Evolutionary conservation across 1,140 invertebrate genomes (phyloP).

Genomic region (Drosophila repleta): DNA sequence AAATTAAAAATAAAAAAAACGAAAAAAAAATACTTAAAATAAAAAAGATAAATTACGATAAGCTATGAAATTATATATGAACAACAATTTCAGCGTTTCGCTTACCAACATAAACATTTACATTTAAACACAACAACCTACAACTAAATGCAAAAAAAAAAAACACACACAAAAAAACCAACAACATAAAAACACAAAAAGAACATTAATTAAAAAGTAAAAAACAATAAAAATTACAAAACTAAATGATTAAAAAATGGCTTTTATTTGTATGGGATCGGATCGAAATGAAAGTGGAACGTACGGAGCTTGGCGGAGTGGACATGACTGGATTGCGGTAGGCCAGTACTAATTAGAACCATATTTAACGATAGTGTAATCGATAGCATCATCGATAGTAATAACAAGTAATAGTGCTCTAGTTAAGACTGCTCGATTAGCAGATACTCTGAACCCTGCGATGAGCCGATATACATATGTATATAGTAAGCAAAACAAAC

Average conservation of each 20-base stretch:
- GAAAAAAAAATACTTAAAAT: conserved; percentile 18
- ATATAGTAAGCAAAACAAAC: no score
- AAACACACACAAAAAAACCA: conserved; percentile 31
- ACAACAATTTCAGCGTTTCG: conserved; percentile 71
- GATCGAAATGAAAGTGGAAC: no score
- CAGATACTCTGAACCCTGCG: no score
- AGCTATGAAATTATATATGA: conserved; percentile 44
- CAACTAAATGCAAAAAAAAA: conserved; percentile 58
- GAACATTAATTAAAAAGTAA: conserved; percentile 68
- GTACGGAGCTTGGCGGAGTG: no score
- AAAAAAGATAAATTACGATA: conserved; percentile 24
- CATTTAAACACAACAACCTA: conserved; percentile 53
- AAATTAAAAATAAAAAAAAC: conserved; percentile 10
- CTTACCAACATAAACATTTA: conserved; percentile 59
- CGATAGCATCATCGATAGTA: no score
- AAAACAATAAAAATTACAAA: conserved; percentile 78
- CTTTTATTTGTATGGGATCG: conserved; percentile 12
- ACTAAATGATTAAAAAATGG: conserved; percentile 50
- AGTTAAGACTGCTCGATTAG: no score
- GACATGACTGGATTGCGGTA: no score
- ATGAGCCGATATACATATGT: no score
- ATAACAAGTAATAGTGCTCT: no score
- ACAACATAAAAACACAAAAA: conserved; percentile 56
- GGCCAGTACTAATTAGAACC: no score
- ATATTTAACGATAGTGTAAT: no score